Base-by-base conservation (phyloP, 2,888 invertebrate genomes). In the Protodeltote pygarga region DNA sequence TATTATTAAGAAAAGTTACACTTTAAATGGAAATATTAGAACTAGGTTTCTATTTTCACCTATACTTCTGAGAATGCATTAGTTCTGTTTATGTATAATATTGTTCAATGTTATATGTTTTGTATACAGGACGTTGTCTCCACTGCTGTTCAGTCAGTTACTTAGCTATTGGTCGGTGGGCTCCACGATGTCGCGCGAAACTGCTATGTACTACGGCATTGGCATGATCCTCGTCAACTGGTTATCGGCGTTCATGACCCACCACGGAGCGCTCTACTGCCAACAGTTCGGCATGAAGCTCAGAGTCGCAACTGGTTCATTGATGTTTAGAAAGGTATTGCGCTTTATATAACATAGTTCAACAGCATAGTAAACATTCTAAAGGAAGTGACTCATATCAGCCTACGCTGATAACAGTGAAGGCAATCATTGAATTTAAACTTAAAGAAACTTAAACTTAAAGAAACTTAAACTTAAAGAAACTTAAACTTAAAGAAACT, bases 251-350 rank as follows among this genome's bases (percentile, higher is more conserved):
- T 81, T 94, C 39, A 88, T 94, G 40, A 94, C 94, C 68, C 96
- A 97, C 79, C 96, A 96, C 1, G 95, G 95, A 55, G 94, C 95
- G 78, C 93, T 95, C 70, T 93, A 92, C 28, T 89, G 93, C 17
- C 92, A 93, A 68, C 94, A 95, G 71, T 91, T 94, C 8, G 96
- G 96, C 20, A 95, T 96, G 95, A 93, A 94, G 73, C 85, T 96
- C 21, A 89, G 96, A 58, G 90, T 96, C 0, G 95, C 96, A 0
- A 94, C 94, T 42, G 94, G 95, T 68, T 94, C 95, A 0, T 81
- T 97, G 1, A 93, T 97, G 76, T 96, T 95, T 73, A 93, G 95
- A 85, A 97, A 97, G 93, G 96, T 96, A 80, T 65, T 70, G 2
- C n/a, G n/a, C n/a, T n/a, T n/a, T n/a, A n/a, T n/a, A n/a, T n/a